These are phyloP conservation scores for Furcifer pardalis DNA, from an alignment of 2,797 vertebrate genomes.

Conservation along the genomic window DNA sequence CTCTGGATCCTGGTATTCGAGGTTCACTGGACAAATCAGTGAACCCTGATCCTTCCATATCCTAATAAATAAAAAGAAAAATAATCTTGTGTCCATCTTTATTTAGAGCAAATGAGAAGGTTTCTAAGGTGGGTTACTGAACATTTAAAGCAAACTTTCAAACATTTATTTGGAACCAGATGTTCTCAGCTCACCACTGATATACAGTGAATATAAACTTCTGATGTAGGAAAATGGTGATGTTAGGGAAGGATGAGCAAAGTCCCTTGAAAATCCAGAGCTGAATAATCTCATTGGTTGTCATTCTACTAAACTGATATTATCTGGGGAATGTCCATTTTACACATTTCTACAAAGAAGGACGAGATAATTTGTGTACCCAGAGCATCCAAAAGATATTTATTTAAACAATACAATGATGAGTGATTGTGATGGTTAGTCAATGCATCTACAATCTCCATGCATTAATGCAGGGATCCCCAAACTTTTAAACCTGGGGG, in stretches of 20 bases:
- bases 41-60: slow-evolving; percentile 86
- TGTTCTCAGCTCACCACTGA: not conserved
- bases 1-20: slow-evolving; percentile 55
- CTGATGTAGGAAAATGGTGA: not conserved
- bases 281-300: not conserved
- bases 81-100: not conserved
- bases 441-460: too few relatives aligned
- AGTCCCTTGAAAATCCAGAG: not conserved
- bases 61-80: slow-evolving; percentile 74
- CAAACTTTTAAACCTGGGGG: too few relatives aligned
- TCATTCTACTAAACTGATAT: not conserved
- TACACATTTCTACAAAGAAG: not conserved
- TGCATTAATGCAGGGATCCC: too few relatives aligned
- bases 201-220: not conserved
- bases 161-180: not conserved
- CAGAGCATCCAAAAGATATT: not conserved
- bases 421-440: too few relatives aligned
- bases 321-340: not conserved
- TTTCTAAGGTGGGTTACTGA: slow-evolving; percentile 6
- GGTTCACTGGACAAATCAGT: slow-evolving; percentile 60
- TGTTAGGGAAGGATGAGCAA: not conserved
- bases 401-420: not conserved
- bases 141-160: not conserved
- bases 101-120: rapidly evolving
- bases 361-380: too few relatives aligned